phyloP scores from a whole-genome alignment of 2,888 invertebrate genomes.

The Fissipunctia ypsillon region DNA sequence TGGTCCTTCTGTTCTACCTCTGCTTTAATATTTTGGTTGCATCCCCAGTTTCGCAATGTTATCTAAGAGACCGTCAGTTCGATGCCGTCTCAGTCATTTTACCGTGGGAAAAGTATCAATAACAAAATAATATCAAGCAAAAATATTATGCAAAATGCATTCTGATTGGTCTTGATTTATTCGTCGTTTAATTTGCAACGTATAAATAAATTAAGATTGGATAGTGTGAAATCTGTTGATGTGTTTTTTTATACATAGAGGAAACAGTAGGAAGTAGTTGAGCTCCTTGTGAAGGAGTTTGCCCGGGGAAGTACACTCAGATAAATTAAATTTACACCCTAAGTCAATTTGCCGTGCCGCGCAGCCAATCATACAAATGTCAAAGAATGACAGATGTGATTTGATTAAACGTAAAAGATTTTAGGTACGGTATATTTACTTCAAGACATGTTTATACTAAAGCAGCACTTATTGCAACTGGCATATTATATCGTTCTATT shows the following conservation, averaged over 20 bases:
- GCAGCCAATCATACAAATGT: too few species aligned
- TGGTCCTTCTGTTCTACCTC: conserved; percentile 13
- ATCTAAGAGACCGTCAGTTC: conserved; percentile 48
- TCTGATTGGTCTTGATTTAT: conserved; percentile 56
- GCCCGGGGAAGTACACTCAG: not conserved
- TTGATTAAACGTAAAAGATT: not conserved
- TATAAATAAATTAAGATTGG: conserved; percentile 19
- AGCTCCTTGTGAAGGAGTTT: not conserved
- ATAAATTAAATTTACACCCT: too few species aligned
- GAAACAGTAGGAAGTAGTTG: too few species aligned
- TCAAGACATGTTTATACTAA: not conserved
- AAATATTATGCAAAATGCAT: conserved; percentile 62
- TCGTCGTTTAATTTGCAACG: conserved; percentile 48
- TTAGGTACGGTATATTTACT: not conserved
- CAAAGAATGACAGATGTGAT: too few species aligned
- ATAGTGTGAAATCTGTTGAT: conserved; percentile 8
- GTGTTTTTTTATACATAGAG: not conserved
- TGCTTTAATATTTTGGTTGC: conserved; percentile 35
- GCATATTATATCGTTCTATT: too few species aligned
- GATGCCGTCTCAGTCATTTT: conserved; percentile 27
- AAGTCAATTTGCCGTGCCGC: too few species aligned
- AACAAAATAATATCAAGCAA: conserved; percentile 47
- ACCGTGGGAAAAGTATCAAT: conserved; percentile 58
- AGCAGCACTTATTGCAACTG: not conserved
- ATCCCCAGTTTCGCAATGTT: conserved; percentile 62